phyloP scores from a whole-genome alignment of 1,140 invertebrate species.

The Mylabris phalerata region DNA sequence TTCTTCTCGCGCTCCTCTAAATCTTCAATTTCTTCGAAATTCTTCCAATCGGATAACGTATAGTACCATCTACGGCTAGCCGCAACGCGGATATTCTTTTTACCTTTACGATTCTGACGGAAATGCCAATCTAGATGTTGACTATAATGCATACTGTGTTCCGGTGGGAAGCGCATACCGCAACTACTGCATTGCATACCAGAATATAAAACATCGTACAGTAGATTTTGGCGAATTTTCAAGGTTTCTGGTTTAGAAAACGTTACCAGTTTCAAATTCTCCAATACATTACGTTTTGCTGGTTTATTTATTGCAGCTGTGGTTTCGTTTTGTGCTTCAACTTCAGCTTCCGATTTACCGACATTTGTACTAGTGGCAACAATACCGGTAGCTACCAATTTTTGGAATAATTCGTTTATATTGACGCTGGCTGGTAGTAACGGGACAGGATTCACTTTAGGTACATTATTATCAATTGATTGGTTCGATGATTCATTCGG shows the following conservation, averaged over 20 bases:
- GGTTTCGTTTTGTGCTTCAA: not conserved
- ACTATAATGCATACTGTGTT: constrained; percentile 80
- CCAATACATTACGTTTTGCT: constrained; percentile 23
- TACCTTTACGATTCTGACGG: constrained; percentile 80
- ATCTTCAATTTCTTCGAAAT: constrained; percentile 92
- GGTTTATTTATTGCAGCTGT: constrained; percentile 3
- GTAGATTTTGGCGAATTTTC: constrained; percentile 63
- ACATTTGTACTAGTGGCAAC: constrained; percentile 46
- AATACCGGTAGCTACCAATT: constrained; percentile 77
- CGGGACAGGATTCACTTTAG: constrained; percentile 36
- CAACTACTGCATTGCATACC: constrained; percentile 94
- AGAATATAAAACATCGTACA: constrained; percentile 65
- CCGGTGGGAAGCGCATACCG: constrained; percentile 81
- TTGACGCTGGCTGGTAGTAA: constrained; percentile 46
- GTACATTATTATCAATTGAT: constrained; percentile 5
- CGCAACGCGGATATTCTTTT: constrained; percentile 74
- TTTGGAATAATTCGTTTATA: constrained; percentile 75
- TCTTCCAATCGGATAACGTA: constrained; percentile 84
- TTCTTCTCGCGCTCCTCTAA: constrained; percentile 85
- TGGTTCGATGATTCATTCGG: constrained; percentile 18
- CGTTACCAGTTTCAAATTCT: constrained; percentile 52
- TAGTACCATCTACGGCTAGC: constrained; percentile 85
- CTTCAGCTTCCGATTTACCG: not conserved
- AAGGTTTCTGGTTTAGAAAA: constrained; percentile 63
- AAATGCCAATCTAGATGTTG: constrained; percentile 98